A percentile compares a stretch with the other conserved stretches of the same genome.
phyloP scores from a whole-genome alignment of 2,888 invertebrate species.

The Drosophila affinis region DNA sequence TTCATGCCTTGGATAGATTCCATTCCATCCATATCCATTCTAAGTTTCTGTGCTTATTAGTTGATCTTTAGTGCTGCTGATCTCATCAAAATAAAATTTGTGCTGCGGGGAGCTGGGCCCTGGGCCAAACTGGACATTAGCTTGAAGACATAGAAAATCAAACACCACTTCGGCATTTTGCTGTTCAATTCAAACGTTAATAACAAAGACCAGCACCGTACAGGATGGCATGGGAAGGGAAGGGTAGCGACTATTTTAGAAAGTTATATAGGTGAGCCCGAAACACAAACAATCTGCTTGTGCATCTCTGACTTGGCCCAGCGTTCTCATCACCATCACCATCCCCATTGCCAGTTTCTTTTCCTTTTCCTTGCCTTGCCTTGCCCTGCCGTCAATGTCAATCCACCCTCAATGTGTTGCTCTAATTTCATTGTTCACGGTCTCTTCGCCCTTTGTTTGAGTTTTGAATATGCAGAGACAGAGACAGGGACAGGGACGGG shows the following conservation, averaged over 20 bases:
- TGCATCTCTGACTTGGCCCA: slow-evolving; percentile 18
- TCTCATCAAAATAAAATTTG: slow-evolving; percentile 10
- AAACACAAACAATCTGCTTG: slow-evolving; percentile 66
- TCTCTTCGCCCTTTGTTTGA: slow-evolving; percentile 66
- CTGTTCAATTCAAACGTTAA: not conserved
- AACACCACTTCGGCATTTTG: not conserved
- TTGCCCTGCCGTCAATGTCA: slow-evolving; percentile 16
- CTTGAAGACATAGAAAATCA: not conserved
- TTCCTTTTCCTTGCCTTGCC: not conserved
- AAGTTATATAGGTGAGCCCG: slow-evolving; percentile 63
- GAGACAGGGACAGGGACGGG: slow-evolving; percentile 25
- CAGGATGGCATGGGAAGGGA: not conserved
- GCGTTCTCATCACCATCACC: not conserved
- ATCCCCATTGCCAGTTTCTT: not conserved
- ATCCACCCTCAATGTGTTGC: slow-evolving; percentile 69
- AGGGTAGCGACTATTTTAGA: slow-evolving; percentile 45
- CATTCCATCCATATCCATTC: slow-evolving; percentile 2
- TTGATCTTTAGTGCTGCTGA: slow-evolving; percentile 33
- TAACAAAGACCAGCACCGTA: not conserved
- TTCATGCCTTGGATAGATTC: slow-evolving; percentile 34
- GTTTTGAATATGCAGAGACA: slow-evolving; percentile 63
- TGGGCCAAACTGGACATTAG: not conserved
- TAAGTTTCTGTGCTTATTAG: slow-evolving; percentile 26
- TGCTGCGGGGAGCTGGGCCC: not conserved
- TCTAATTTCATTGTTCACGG: slow-evolving; percentile 79